These are phyloP conservation scores for Seira ritae DNA, from an alignment of 2,888 invertebrate species.

Conservation along the genomic window DNA sequence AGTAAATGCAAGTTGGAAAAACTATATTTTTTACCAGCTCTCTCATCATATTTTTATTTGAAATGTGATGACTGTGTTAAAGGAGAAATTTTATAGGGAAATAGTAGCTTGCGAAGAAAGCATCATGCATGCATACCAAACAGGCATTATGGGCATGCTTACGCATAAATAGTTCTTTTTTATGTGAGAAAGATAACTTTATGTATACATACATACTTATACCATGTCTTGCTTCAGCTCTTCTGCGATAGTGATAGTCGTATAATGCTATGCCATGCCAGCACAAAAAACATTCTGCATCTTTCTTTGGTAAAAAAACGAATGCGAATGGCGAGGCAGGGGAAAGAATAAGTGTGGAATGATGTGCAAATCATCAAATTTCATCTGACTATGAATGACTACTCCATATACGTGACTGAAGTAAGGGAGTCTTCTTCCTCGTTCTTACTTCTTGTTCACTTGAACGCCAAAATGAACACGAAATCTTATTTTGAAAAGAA, in stretches of 20 bases:
- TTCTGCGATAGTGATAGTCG: too few species aligned
- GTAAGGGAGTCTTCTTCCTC: neutral
- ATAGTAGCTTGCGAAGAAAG: neutral
- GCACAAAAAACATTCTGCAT: constrained; percentile 28
- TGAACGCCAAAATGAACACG: constrained; percentile 13
- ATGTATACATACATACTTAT: constrained; percentile 45
- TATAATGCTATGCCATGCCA: constrained; percentile 19
- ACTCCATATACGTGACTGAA: neutral
- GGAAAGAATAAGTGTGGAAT: constrained; percentile 10
- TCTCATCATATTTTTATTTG: constrained; percentile 5
- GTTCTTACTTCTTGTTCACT: constrained; percentile 8
- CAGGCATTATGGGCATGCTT: constrained; percentile 31
- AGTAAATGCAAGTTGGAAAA: constrained; percentile 19
- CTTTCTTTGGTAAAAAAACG: neutral
- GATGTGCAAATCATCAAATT: constrained; percentile 34
- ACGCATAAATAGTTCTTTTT: constrained; percentile 60
- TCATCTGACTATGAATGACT: constrained; percentile 24
- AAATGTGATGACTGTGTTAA: neutral
- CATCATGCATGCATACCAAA: constrained; percentile 24
- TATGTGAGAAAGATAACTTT: constrained; percentile 41
- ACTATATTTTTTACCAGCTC: constrained; percentile 16
- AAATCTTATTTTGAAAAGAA: constrained; percentile 5
- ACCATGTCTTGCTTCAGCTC: too few species aligned
- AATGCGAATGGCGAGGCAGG: neutral
- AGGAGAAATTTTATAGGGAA: neutral